Evolutionary conservation across 2,797 vertebrate genomes (phyloP).

Genomic region (Pseudopleuronectes americanus): DNA sequence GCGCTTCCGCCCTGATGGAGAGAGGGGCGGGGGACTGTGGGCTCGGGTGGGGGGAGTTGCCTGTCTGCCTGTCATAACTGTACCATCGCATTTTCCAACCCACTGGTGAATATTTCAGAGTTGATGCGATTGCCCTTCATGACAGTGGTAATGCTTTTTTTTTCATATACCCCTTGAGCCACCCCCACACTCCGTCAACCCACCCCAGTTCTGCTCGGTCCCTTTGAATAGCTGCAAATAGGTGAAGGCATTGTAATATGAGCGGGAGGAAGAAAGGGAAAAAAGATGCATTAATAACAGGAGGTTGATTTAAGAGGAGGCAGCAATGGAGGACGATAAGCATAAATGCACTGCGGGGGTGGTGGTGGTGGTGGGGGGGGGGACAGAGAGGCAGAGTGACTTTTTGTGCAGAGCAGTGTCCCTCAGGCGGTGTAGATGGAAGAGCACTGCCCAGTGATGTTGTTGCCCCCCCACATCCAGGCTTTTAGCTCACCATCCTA

Average conservation of each 20-base stretch:
- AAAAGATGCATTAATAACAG: constrained; percentile 73
- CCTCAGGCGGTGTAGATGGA: constrained; percentile 80
- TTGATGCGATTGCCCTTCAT: constrained; percentile 96
- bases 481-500: constrained; percentile 78
- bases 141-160: constrained; percentile 82
- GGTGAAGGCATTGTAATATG: constrained; percentile 68
- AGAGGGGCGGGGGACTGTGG: constrained; percentile 75
- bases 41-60: constrained; percentile 78
- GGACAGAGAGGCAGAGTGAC: constrained; percentile 65
- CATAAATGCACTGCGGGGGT: constrained; percentile 67
- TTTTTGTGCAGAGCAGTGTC: constrained; percentile 82
- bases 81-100: constrained; percentile 94
- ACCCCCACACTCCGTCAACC: constrained; percentile 35
- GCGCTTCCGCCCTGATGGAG: constrained; percentile 90
- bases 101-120: constrained; percentile 99
- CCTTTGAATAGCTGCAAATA: constrained; percentile 75
- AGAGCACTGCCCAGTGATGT: constrained; percentile 72
- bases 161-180: constrained; percentile 67
- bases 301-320: constrained; percentile 72
- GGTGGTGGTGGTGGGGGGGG: constrained; percentile 58
- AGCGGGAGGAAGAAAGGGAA: constrained; percentile 45
- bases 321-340: constrained; percentile 59
- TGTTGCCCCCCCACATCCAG: constrained; percentile 61
- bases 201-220: constrained; percentile 52
- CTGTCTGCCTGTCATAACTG: constrained; percentile 93